Percentiles rank a stretch among this genome's conserved stretches.
Evolutionary conservation across 2,888 invertebrate genomes (phyloP).

Genomic region (Oligia strigilis): DNA sequence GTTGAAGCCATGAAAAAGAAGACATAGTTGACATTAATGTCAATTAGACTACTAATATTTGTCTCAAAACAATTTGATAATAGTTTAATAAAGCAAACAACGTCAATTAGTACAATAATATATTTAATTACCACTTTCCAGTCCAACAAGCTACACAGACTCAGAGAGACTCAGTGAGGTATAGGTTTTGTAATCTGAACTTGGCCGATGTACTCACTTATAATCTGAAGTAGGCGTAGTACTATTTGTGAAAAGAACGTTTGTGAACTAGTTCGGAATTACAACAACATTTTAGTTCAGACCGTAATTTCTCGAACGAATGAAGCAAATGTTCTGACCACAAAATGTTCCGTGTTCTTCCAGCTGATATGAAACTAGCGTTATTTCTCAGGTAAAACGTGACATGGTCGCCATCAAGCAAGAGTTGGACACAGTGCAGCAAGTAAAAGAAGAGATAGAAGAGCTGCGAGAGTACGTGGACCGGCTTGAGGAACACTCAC

Average conservation of each 20-base stretch:
- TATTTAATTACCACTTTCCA: neutral
- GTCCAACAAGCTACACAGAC: neutral
- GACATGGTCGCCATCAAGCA: conserved; percentile 99
- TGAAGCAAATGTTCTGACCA: neutral
- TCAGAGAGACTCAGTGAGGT: too few relatives aligned
- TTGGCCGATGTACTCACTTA: neutral
- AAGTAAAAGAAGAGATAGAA: conserved; percentile 98
- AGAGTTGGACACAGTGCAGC: conserved; percentile 98
- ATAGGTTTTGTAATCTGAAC: neutral
- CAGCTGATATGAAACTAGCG: neutral
- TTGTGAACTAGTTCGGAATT: neutral
- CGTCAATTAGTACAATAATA: neutral
- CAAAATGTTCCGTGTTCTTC: neutral
- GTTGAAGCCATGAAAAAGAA: neutral
- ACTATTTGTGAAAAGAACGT: neutral
- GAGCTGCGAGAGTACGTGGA: conserved; percentile 98
- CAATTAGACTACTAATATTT: too few relatives aligned
- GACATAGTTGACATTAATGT: neutral
- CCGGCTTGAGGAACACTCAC: conserved; percentile 97
- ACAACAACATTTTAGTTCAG: neutral
- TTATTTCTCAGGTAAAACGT: conserved; percentile 93
- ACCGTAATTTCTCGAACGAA: neutral
- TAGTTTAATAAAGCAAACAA: neutral
- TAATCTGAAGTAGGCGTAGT: neutral
- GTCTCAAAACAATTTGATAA: neutral